Percentiles rank a stretch among this genome's conserved stretches.
Evolutionary conservation across 2,797 vertebrate genomes (phyloP).

Genomic region (Paedocypris micromegethes): DNA sequence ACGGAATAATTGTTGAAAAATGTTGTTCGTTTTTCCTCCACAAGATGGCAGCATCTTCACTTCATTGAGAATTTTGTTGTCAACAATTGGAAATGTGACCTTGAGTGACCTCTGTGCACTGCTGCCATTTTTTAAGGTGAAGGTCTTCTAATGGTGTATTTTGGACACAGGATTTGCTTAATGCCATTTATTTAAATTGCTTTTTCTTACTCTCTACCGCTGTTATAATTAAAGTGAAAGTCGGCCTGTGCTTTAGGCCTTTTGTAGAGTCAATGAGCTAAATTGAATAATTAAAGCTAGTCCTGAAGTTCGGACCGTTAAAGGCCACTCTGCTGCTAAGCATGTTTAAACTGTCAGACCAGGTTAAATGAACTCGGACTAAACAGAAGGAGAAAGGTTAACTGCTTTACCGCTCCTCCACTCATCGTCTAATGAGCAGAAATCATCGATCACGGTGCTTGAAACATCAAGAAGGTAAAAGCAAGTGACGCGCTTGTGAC

Average conservation of each 20-base stretch:
- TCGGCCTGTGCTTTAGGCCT: constrained; percentile 1
- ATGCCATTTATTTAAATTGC: constrained; percentile 8
- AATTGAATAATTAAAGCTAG: constrained; percentile 27
- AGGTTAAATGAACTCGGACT: not conserved
- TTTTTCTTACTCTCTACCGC: constrained; percentile 27
- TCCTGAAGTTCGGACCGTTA: constrained; percentile 5
- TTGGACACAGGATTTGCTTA: not conserved
- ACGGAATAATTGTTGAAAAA: not conserved
- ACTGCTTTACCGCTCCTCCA: not conserved
- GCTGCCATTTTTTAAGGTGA: constrained; percentile 15
- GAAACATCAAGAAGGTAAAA: not conserved
- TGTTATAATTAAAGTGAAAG: constrained; percentile 26
- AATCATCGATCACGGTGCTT: not conserved
- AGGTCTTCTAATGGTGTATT: constrained; percentile 24
- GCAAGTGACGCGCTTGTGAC: not conserved
- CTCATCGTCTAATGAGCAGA: not conserved
- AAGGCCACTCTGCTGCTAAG: constrained; percentile 16
- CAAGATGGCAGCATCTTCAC: constrained; percentile 20
- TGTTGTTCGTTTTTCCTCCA: constrained; percentile 21
- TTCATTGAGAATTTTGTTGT: constrained; percentile 3
- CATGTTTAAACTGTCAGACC: constrained; percentile 14
- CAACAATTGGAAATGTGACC: constrained; percentile 5
- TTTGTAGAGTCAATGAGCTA: constrained; percentile 10
- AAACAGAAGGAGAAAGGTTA: constrained; percentile 1
- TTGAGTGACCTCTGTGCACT: constrained; percentile 5